Base-by-base conservation (phyloP, 1,140 invertebrate genomes). In the Psix sp. region DNA sequence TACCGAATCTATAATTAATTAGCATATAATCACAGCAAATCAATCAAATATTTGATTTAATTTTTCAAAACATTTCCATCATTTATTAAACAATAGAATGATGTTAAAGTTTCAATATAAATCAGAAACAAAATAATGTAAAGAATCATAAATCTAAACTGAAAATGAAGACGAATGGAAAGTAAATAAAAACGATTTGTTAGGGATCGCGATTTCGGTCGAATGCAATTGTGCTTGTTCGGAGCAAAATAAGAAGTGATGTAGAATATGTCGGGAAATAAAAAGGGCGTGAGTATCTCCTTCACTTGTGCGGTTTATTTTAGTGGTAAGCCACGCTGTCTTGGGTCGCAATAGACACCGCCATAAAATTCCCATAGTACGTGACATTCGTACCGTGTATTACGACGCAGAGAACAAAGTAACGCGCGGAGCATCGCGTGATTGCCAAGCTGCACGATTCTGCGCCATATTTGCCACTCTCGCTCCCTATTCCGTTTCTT, bases 361-460 rank as follows among this genome's bases (percentile, higher is more conserved):
- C 72, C 72, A 67, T 78, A 78, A 74, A 77, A 77, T 77, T 76
- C 70, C 60, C 65, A 74, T 70, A 73, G 60, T 76, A 76, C 79
- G 73, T 80, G 79, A 80, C 77, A 77, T 76, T 76, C 60, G 67
- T 65, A 52, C 56, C 54, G 73, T 71, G 66, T 76, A 57, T 77
- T 77, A 73, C 66, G 68, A 48, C 49, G 45, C 26, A 20, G 33
- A 67, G 26, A 73, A 65, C 68, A 77, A 77, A 75, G 76, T 77
- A 79, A 77, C 71, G 57, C 63, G 73, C 65, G 75, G 63, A 77
- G 66, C 75, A 80, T 77, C 71, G 77, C 77, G 79, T 76, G 79
- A 79, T 80, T 79, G 77, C 76, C 73, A 59, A 73, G 52, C 63
- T 57, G 40, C 57, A 56, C 74, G 67, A 77, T 78, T 74, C 70